These are phyloP conservation scores for Sebastes fasciatus DNA, from an alignment of 2,113 vertebrate species.

Conservation along the genomic window DNA sequence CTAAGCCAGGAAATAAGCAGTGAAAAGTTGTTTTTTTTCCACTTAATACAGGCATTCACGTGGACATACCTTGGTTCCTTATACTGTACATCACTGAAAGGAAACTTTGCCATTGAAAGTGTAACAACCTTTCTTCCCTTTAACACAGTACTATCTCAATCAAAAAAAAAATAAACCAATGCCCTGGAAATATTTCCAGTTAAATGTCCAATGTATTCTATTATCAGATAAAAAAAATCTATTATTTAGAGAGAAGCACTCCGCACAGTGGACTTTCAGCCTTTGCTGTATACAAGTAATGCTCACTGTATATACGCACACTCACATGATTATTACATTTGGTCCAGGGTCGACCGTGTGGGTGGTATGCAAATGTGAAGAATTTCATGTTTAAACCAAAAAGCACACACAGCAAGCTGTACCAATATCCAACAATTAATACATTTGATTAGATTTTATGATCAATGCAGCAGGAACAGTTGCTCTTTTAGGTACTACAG, in stretches of 20 bases:
- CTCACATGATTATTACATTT: slow-evolving; percentile 29
- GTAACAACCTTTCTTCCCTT: slow-evolving; percentile 33
- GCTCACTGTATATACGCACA: slow-evolving; percentile 37
- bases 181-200: slow-evolving; percentile 30
- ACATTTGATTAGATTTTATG: slow-evolving; percentile 22
- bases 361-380: slow-evolving; percentile 39
- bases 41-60: slow-evolving; percentile 15
- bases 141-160: slow-evolving; percentile 32
- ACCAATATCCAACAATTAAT: slow-evolving; percentile 42
- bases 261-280: slow-evolving; percentile 23
- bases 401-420: slow-evolving; percentile 19
- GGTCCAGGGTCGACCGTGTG: slow-evolving; percentile 49
- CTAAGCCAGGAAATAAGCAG: slow-evolving; percentile 34
- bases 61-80: slow-evolving; percentile 20
- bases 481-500: slow-evolving; percentile 7
- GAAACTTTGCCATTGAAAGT: slow-evolving; percentile 44
- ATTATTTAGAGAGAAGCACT: slow-evolving; percentile 23
- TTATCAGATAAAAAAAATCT: slow-evolving; percentile 24
- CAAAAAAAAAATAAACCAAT: slow-evolving; percentile 34
- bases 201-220: slow-evolving; percentile 32
- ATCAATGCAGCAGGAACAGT: slow-evolving; percentile 32
- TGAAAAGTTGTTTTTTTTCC: not conserved
- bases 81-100: slow-evolving; percentile 37
- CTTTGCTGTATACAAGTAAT: slow-evolving; percentile 35
- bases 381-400: slow-evolving; percentile 40